Conservation (phyloP, 2,113 vertebrate genomes). For the Zosterops borbonicus region DNA sequence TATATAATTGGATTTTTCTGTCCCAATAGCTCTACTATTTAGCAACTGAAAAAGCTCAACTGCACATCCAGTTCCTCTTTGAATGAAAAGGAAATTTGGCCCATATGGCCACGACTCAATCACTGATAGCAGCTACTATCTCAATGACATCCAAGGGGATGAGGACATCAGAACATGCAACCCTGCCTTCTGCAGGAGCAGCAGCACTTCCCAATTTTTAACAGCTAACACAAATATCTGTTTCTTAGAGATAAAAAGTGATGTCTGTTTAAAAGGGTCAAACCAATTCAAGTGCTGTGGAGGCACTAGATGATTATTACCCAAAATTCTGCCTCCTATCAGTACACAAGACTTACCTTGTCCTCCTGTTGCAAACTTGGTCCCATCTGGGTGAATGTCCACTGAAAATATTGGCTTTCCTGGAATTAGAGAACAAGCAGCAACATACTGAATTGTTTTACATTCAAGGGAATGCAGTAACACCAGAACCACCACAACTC, state of each 20-base stretch:
- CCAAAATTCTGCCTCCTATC: neutral
- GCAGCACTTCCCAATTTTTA: neutral
- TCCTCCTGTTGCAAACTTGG: conserved; percentile 97
- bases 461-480: neutral
- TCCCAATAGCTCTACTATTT: neutral
- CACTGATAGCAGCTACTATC: neutral
- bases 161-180: neutral
- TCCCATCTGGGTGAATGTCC: conserved; percentile 98
- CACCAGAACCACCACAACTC: neutral
- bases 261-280: neutral
- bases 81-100: neutral
- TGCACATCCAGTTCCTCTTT: neutral
- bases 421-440: conserved; percentile 63
- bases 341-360: conserved; percentile 80
- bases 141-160: neutral
- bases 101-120: neutral
- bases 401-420: conserved; percentile 99
- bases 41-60: neutral
- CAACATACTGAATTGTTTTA: neutral
- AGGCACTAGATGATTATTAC: neutral
- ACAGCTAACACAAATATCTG: neutral
- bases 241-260: neutral
- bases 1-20: neutral
- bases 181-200: neutral
- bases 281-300: neutral